Conservation (phyloP, 2,113 vertebrate species). For the Genyomyrus donnyi region DNA sequence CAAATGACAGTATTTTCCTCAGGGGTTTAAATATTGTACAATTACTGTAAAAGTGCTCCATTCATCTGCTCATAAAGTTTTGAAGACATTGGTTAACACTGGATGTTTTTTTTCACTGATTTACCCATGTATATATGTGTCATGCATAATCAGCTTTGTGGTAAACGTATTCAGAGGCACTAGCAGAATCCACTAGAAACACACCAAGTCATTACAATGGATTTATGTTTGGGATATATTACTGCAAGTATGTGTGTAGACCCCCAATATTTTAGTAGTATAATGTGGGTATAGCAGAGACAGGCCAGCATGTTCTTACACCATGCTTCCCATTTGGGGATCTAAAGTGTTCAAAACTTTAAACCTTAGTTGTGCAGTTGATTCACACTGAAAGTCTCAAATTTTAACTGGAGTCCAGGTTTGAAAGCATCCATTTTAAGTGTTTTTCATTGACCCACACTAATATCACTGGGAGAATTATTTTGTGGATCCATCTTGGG, state of each 20-base stretch:
- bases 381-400: neutral
- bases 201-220: neutral
- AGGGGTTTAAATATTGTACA: slow-evolving; percentile 58
- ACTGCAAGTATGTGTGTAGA: neutral
- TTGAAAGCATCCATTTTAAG: neutral
- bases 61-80: neutral
- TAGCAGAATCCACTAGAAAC: neutral
- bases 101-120: neutral
- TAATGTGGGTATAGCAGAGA: neutral
- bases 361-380: neutral
- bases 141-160: neutral
- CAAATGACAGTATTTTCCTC: slow-evolving; percentile 62
- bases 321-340: too few species aligned
- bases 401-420: neutral
- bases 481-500: neutral
- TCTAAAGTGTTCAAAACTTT: neutral
- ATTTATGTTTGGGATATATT: neutral
- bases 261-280: neutral
- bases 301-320: too few species aligned
- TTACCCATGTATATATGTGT: neutral
- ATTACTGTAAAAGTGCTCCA: neutral
- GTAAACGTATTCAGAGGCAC: neutral
- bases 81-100: neutral
- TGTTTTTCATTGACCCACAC: neutral
- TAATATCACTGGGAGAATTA: neutral